phyloP scores from a whole-genome alignment of 64 coral and sea anemone genomes.

The Actinia equina region DNA sequence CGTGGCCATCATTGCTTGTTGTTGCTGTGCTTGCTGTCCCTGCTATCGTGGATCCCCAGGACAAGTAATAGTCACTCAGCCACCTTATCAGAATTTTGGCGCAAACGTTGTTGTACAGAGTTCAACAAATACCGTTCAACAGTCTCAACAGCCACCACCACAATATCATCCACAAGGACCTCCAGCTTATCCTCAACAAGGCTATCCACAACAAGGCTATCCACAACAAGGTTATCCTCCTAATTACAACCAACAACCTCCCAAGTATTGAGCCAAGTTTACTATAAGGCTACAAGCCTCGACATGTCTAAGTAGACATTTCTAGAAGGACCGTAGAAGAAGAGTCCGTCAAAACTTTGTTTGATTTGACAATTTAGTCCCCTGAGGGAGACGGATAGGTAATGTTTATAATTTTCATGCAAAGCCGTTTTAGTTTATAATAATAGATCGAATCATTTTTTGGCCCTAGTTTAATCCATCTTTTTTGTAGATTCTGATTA shows the following conservation, averaged over 20 bases:
- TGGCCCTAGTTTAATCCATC: no score
- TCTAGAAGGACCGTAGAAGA: no score
- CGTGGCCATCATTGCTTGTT: constrained; percentile 10
- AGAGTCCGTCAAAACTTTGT: no score
- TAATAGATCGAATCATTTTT: no score
- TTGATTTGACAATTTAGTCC: no score
- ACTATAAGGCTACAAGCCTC: neutral
- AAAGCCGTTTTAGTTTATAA: no score
- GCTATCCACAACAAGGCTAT: constrained; percentile 20
- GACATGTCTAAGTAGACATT: neutral
- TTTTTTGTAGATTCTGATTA: no score
- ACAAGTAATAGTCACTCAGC: neutral
- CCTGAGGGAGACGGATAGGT: no score
- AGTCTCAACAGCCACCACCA: neutral
- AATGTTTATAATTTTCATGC: no score
- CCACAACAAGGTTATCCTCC: constrained; percentile 1
- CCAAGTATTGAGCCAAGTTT: neutral
- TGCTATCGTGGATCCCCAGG: constrained; percentile 10
- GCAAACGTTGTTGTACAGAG: neutral
- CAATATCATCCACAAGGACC: neutral
- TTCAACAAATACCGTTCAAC: neutral
- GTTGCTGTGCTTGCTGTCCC: constrained; percentile 39
- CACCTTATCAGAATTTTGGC: constrained; percentile 8
- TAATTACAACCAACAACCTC: neutral
- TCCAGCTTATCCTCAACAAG: constrained; percentile 1